Base-by-base conservation (phyloP, 2,797 vertebrate species). In the Luscinia megarhynchos region DNA sequence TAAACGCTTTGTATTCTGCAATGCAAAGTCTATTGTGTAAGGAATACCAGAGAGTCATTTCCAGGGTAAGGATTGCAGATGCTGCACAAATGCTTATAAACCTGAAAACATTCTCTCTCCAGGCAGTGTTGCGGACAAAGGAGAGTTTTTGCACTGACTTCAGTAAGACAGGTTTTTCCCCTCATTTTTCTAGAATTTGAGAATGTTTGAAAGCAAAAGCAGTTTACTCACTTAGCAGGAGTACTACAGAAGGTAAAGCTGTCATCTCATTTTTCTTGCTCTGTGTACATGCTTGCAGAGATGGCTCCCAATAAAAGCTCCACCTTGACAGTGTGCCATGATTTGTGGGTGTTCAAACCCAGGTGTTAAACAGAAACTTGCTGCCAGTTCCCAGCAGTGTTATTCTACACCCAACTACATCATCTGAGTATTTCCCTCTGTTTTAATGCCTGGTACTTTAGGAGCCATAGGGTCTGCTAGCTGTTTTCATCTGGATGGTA, bases 1-100 rank as follows among this genome's bases (percentile, higher is more conserved):
- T 67, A 81, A 89, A 91, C 69, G 57, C 51, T 93, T 80, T 73
- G 19, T 64, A 30, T 87, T 91, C 73, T 91, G 50, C 75, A 68
- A 27, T 15, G 29, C 34, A 80, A 70, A 63, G 30, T 4, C 2
- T 74, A 36, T 92, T 85, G 72, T 91, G 23, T 50, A 68, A 87
- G 58, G 76, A 90, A 74, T 83, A 87, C 11, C 15, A 58, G 29
- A 36, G 50, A 91, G 48, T 58, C 11, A 23, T 84, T 90, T 86
- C 48, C 41, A 76, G 55, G 38, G 26, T 62, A 48, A 93, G 63
- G 32, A 62, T 0, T 77, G 41, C 79, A 89, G 89, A 80, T 21
- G 19, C 73, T 87, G 43, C 55, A 59, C 43, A 66, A 92, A 76
- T 61, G 43, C 84, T 94, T 89, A 32, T 84, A 70, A 70, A 79